Evolutionary conservation across 2,797 vertebrate species (phyloP).

Genomic region (Anabas testudineus): DNA sequence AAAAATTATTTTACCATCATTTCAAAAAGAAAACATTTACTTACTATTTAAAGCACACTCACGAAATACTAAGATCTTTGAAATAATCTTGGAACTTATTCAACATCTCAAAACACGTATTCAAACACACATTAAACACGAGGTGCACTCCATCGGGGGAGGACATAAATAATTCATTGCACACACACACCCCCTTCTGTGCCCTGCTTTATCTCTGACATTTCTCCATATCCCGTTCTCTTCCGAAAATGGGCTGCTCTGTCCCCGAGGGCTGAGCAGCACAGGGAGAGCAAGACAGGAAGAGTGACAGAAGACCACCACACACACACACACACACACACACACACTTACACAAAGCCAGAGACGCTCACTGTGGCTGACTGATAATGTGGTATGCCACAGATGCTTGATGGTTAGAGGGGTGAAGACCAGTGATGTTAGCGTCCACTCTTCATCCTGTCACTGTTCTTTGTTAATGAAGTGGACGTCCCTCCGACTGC

Average conservation of each 20-base stretch:
- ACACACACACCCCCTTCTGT: slow-evolving; percentile 30
- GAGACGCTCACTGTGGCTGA: slow-evolving; percentile 52
- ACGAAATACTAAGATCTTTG: background rate
- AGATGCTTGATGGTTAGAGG: slow-evolving; percentile 49
- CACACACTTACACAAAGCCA: slow-evolving; percentile 23
- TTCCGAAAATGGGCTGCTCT: slow-evolving; percentile 57
- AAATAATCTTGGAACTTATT: slow-evolving; percentile 2
- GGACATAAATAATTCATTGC: slow-evolving; percentile 66
- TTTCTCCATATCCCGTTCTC: slow-evolving; percentile 51
- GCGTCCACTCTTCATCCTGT: slow-evolving; percentile 41
- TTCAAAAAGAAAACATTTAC: background rate
- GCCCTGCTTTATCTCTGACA: slow-evolving; percentile 54
- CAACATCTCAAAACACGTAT: background rate
- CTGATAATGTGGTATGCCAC: slow-evolving; percentile 74
- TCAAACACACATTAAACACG: background rate
- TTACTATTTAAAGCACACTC: background rate
- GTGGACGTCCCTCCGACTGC: slow-evolving; percentile 11
- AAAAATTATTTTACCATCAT: too few species aligned
- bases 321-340: slow-evolving; percentile 13
- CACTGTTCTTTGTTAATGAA: slow-evolving; percentile 49
- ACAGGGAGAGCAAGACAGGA: slow-evolving; percentile 41
- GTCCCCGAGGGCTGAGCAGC: slow-evolving; percentile 34
- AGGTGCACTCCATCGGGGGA: slow-evolving; percentile 25
- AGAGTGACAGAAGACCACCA: slow-evolving; percentile 49
- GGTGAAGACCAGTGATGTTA: slow-evolving; percentile 50